Evolutionary conservation across 2,113 vertebrate species (phyloP).

Genomic region (Tauraco erythrolophus): DNA sequence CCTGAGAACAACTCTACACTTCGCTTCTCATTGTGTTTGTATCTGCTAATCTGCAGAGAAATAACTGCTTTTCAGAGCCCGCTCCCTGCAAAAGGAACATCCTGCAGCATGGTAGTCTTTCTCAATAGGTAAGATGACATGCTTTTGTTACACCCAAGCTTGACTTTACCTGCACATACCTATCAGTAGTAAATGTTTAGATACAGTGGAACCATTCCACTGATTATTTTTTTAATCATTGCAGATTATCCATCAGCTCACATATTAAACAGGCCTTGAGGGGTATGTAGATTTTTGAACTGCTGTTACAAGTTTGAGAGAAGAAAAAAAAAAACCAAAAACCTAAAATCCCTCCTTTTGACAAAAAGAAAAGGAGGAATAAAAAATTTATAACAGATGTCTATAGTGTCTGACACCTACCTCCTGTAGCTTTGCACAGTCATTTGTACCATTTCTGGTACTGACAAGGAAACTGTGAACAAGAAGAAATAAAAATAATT

Average conservation of each 20-base stretch:
- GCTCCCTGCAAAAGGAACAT: neutral
- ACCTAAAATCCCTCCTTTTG: neutral
- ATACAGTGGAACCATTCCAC: neutral
- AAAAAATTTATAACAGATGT: neutral
- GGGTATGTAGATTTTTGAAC: neutral
- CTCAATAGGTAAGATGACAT: neutral
- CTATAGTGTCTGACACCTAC: slow-evolving; percentile 64
- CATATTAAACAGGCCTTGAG: neutral
- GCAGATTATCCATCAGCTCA: neutral
- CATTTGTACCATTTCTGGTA: slow-evolving; percentile 68
- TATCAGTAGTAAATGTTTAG: neutral
- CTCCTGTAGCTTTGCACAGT: slow-evolving; percentile 77
- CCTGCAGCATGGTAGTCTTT: neutral
- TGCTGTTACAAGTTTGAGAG: neutral
- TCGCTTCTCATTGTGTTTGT: neutral
- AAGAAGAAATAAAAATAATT: neutral
- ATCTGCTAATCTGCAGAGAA: neutral
- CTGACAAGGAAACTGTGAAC: slow-evolving; percentile 71
- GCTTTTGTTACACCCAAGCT: neutral
- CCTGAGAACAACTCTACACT: neutral
- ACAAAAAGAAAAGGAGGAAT: neutral
- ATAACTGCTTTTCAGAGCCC: neutral
- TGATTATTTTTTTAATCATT: neutral
- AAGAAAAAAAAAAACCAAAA: neutral
- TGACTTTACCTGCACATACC: neutral